A percentile compares a stretch with the other conserved stretches of the same genome.
Evolutionary conservation across 2,797 vertebrate genomes (phyloP).

Genomic region (Alectoris magna): DNA sequence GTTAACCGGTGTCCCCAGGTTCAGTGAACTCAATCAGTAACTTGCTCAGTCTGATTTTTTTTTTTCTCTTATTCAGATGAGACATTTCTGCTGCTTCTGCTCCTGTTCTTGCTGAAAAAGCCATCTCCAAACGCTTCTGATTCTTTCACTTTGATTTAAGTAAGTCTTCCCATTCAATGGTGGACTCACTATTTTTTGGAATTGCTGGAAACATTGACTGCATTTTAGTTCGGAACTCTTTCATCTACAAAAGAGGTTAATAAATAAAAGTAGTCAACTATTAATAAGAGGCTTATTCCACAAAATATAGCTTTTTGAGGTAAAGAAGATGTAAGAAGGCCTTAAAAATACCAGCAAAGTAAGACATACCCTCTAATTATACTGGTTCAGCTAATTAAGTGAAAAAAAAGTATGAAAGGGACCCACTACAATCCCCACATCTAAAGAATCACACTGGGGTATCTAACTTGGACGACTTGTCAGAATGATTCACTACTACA

Average conservation of each 20-base stretch:
- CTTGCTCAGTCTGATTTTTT: not conserved
- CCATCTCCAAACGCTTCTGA: not conserved
- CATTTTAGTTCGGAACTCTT: conserved; percentile 91
- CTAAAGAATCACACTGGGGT: not conserved
- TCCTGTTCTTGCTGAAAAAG: not conserved
- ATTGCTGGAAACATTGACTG: conserved; percentile 88
- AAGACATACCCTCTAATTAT: not conserved
- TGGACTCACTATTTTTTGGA: conserved; percentile 78
- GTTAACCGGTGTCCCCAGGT: not conserved
- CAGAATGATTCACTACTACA: not conserved
- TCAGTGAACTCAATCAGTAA: not conserved
- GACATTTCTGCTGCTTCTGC: not conserved
- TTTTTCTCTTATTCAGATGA: not conserved
- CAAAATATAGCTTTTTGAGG: not conserved
- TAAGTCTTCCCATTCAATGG: conserved; percentile 84
- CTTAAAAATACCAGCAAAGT: not conserved
- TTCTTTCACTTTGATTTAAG: conserved; percentile 83
- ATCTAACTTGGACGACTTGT: not conserved
- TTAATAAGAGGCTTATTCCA: not conserved
- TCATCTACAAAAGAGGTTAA: conserved; percentile 80
- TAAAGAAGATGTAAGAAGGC: not conserved
- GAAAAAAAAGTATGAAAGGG: not conserved
- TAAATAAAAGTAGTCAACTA: conserved; percentile 29
- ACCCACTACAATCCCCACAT: not conserved
- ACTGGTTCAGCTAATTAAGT: not conserved